Conservation (phyloP, 2,888 invertebrate genomes). For the Digitonthophagus gazella region DNA sequence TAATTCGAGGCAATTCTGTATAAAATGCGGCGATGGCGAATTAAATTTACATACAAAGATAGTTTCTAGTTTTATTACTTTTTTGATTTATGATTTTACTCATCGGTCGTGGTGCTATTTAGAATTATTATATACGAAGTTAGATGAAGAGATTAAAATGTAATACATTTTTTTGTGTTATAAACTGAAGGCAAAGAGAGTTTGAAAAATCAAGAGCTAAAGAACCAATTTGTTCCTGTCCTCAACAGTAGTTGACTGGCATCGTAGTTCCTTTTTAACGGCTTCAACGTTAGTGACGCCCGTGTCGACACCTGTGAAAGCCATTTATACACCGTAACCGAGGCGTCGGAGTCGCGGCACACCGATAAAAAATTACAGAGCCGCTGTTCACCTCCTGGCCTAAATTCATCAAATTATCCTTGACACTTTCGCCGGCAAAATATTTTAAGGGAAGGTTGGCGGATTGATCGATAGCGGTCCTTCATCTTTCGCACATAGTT, state of each 20-base stretch:
- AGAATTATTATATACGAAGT: background rate
- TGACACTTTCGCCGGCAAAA: slow-evolving; percentile 13
- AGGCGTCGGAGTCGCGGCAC: background rate
- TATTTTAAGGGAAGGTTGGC: slow-evolving; percentile 9
- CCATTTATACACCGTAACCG: background rate
- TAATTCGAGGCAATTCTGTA: slow-evolving; percentile 2
- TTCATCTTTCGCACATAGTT: background rate
- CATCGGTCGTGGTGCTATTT: background rate
- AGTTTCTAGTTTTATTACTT: background rate
- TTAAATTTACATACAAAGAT: slow-evolving; percentile 2
- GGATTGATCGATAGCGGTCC: slow-evolving; percentile 11
- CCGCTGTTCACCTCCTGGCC: background rate
- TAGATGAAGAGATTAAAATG: background rate
- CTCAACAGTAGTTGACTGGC: background rate
- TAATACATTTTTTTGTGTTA: too few relatives aligned
- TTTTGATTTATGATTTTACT: background rate
- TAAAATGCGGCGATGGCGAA: background rate
- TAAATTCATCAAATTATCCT: slow-evolving; percentile 15
- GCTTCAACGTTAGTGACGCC: background rate
- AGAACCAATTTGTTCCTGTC: background rate
- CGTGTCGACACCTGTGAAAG: background rate
- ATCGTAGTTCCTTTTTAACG: background rate
- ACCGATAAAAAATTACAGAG: background rate
- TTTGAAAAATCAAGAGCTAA: background rate
- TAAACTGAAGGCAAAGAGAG: too few relatives aligned